Evolutionary conservation across 2,797 vertebrate species (phyloP), one percentile per base, ranked within the genome.

Genomic region (Loris lydekkerianus): DNA sequence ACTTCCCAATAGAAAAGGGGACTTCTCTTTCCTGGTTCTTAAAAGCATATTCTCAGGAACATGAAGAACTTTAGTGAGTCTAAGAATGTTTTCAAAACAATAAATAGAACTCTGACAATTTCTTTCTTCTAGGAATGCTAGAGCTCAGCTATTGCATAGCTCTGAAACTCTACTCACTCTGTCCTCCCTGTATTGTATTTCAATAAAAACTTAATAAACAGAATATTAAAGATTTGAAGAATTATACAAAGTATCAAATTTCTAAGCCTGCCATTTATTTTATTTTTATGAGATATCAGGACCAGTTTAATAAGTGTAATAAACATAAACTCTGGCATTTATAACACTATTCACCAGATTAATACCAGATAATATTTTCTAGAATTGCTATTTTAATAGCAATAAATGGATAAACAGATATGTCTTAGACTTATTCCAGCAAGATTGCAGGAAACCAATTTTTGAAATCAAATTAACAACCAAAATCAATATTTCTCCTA

Each of bases 291-390:
- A 97, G 96, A 98, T 98, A 97, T 92, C 97, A 97, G 94, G 97
- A 97, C 89, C 92, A 96, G 96, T 97, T 98, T 98, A 98, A 97
- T 98, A 98, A 98, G 93, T 96, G 93, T 96, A 98, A 98, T 98
- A 98, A 98, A 98, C 98, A 98, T 98, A 98, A 98, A 98, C 97
- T 97, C 93, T 97, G 97, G 97, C 97, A 98, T 97, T 98, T 98
- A 98, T 95, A 98, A 97, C 97, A 97, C 96, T 97, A 97, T 97
- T 98, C 97, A 94, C 97, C 96, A 97, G 97, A 98, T 98, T 98
- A 98, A 98, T 98, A 97, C 40, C 96, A 94, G 91, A 97, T 97
- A 97, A 98, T 98, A 97, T 97, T 98, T 98, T 98, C 97, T 82
- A 95, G 97, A 97, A 98, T 95, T 98, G 97, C 92, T 97, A 97